A percentile compares a stretch with the other conserved stretches of the same genome.
Conservation (phyloP, 1,140 invertebrate genomes). For the Adelges cooleyi region DNA sequence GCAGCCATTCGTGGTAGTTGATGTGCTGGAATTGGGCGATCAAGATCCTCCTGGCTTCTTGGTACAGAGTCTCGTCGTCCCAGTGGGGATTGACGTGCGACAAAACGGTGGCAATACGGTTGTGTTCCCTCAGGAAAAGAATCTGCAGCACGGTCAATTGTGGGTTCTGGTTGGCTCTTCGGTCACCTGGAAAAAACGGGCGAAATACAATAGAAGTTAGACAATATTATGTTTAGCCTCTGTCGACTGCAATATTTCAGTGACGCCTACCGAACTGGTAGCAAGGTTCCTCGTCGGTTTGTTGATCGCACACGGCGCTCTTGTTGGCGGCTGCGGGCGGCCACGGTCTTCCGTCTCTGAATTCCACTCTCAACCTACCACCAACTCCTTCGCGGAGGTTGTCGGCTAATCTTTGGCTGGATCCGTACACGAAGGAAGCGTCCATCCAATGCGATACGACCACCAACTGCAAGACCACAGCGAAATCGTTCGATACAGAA, state of each 20-base stretch:
- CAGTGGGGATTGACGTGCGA: slow-evolving; percentile 50
- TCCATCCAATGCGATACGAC: slow-evolving; percentile 76
- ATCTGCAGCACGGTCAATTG: slow-evolving; percentile 48
- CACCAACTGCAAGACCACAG: slow-evolving; percentile 59
- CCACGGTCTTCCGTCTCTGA: slow-evolving; percentile 54
- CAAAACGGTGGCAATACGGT: slow-evolving; percentile 48
- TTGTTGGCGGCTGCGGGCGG: slow-evolving; percentile 54
- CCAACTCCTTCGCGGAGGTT: slow-evolving; percentile 51
- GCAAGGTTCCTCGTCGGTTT: slow-evolving; percentile 36
- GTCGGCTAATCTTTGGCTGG: slow-evolving; percentile 48
- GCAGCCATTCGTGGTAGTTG: slow-evolving; percentile 49
- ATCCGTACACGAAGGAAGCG: slow-evolving; percentile 73
- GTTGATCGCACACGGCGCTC: slow-evolving; percentile 48
- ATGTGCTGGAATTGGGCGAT: slow-evolving; percentile 49
- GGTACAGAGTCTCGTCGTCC: slow-evolving; percentile 50
- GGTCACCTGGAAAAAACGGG: slow-evolving; percentile 44
- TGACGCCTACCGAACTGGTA: slow-evolving; percentile 35
- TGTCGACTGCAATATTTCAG: no score
- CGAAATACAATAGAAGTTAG: no score
- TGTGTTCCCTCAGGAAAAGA: slow-evolving; percentile 55
- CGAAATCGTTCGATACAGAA: no score
- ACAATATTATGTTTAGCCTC: no score
- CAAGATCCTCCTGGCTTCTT: slow-evolving; percentile 51
- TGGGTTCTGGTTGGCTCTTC: slow-evolving; percentile 51
- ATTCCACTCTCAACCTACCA: slow-evolving; percentile 38